Conservation (phyloP, 2,113 vertebrate species). For the Cephalophus harveyi region DNA sequence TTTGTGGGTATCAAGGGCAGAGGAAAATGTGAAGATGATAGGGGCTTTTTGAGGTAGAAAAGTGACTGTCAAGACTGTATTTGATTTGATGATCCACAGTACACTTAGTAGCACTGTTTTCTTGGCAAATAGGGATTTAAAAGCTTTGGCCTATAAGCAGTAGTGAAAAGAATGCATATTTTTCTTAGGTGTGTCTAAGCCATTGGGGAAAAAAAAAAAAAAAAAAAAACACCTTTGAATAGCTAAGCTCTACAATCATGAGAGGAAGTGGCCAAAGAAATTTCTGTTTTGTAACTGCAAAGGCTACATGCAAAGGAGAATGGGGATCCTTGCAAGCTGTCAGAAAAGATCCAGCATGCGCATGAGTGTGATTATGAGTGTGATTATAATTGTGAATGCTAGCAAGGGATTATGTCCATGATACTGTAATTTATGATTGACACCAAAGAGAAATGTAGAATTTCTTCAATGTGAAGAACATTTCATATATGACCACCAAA, state of each 20-base stretch:
- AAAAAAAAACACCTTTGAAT: neutral
- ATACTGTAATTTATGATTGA: constrained; percentile 22
- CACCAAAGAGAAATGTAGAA: neutral
- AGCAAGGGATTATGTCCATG: neutral
- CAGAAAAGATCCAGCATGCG: neutral
- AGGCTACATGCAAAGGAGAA: neutral
- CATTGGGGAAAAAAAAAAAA: neutral
- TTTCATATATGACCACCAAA: constrained; percentile 38
- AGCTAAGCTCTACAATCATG: neutral
- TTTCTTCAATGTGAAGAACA: constrained; percentile 26
- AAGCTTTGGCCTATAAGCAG: neutral
- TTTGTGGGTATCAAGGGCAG: neutral
- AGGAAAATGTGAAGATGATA: neutral
- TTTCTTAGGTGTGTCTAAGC: constrained; percentile 22
- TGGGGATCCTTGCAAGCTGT: constrained; percentile 18
- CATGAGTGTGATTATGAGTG: constrained; percentile 7
- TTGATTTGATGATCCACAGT: neutral
- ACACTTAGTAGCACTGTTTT: neutral
- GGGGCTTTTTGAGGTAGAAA: neutral
- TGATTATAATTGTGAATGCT: constrained; percentile 37
- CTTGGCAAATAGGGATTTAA: constrained; percentile 26
- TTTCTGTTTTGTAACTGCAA: constrained; percentile 14
- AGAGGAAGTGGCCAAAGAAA: constrained; percentile 32
- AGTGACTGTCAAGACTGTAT: neutral
- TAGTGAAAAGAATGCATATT: constrained; percentile 34